These are phyloP conservation scores for Sialia sialis DNA, from an alignment of 2,113 vertebrate genomes.

Conservation along the genomic window DNA sequence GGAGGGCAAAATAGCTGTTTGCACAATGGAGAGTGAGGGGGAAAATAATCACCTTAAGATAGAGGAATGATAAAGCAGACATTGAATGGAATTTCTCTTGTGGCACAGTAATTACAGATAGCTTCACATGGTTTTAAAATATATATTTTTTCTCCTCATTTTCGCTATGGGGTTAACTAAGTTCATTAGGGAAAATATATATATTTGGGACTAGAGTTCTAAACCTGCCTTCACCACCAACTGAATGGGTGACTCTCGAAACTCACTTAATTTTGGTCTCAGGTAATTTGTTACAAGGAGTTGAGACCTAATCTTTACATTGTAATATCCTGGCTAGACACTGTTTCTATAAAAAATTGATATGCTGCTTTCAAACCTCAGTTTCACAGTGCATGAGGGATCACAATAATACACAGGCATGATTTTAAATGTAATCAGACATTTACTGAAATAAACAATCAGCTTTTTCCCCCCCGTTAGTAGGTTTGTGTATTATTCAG, in stretches of 20 bases:
- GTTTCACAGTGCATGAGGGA: conserved; percentile 3
- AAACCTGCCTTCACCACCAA: not conserved
- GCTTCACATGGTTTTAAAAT: conserved; percentile 12
- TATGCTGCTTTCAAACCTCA: conserved; percentile 1
- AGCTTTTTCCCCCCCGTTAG: not conserved
- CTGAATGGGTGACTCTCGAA: conserved; percentile 9
- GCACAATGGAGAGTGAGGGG: not conserved
- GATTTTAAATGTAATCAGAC: conserved; percentile 43
- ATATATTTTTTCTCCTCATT: conserved; percentile 23
- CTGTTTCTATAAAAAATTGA: conserved; percentile 22
- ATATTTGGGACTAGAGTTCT: not conserved
- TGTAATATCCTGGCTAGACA: not conserved
- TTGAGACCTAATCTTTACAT: conserved; percentile 30
- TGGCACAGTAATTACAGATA: not conserved
- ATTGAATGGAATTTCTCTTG: conserved; percentile 5
- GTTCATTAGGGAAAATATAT: conserved; percentile 8
- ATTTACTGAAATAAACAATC: conserved; percentile 49
- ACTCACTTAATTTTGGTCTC: conserved; percentile 39
- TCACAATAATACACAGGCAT: not conserved
- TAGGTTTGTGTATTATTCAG: conserved; percentile 40
- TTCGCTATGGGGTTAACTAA: not conserved
- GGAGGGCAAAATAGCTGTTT: not conserved
- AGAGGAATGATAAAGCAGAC: not conserved
- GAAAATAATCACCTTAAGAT: not conserved
- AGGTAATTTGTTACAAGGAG: not conserved